These are phyloP conservation scores for Aphelenchoides besseyi DNA, from an alignment of 1,140 invertebrate species.

Conservation along the genomic window DNA sequence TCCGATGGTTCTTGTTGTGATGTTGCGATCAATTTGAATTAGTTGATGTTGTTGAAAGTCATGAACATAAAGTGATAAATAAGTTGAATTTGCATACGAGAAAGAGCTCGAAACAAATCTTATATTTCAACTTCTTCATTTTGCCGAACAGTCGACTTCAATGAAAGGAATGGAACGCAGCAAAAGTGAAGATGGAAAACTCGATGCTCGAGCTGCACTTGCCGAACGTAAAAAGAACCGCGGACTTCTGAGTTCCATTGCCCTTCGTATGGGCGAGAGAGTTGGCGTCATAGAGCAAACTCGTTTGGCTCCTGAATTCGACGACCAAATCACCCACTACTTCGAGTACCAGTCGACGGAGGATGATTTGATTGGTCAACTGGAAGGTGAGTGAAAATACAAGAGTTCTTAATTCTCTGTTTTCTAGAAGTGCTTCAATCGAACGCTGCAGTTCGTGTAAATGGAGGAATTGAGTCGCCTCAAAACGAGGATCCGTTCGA, in stretches of 20 bases:
- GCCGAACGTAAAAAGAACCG: slow-evolving; percentile 27
- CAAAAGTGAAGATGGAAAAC: background rate
- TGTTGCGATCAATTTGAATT: too few relatives aligned
- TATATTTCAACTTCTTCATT: too few relatives aligned
- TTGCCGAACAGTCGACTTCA: background rate
- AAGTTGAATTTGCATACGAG: too few relatives aligned
- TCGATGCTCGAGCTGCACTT: slow-evolving; percentile 3
- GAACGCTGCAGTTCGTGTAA: slow-evolving; percentile 26
- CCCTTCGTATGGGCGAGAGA: slow-evolving; percentile 27
- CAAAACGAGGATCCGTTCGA: slow-evolving; percentile 26
- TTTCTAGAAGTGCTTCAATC: slow-evolving; percentile 31
- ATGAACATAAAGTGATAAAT: too few relatives aligned
- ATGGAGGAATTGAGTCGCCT: slow-evolving; percentile 1
- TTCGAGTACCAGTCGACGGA: slow-evolving; percentile 13
- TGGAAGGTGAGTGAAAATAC: slow-evolving; percentile 22
- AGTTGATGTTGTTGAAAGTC: too few relatives aligned
- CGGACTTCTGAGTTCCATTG: slow-evolving; percentile 7
- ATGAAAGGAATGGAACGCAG: background rate
- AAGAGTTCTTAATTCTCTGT: background rate
- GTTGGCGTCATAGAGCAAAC: slow-evolving; percentile 30
- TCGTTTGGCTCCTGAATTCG: slow-evolving; percentile 25
- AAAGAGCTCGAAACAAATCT: too few relatives aligned
- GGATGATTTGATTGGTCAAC: slow-evolving; percentile 18
- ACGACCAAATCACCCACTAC: slow-evolving; percentile 21
- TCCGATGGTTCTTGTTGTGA: too few relatives aligned